A percentile compares a stretch with the other conserved stretches of the same genome.
phyloP scores from a whole-genome alignment of 2,113 vertebrate species.

The Oncorhynchus nerka region DNA sequence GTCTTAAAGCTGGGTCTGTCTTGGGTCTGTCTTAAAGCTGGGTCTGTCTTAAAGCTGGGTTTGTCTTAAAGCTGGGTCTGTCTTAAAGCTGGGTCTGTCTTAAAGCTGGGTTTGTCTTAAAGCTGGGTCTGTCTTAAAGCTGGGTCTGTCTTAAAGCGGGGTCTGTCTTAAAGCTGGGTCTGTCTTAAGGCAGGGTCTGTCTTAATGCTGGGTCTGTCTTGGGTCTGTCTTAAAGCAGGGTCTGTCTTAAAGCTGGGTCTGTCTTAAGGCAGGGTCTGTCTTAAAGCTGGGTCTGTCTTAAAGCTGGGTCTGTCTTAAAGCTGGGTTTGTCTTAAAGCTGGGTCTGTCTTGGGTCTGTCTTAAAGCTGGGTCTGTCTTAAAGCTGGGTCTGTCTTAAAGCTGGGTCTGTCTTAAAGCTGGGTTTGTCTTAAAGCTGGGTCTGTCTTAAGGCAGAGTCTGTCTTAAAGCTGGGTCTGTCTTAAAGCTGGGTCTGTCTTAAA shows the following conservation, averaged over 20 bases:
- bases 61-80: slow-evolving; percentile 6
- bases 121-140: slow-evolving; percentile 1
- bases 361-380: no score
- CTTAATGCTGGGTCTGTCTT: no score
- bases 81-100: neutral
- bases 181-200: neutral
- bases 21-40: neutral
- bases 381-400: no score
- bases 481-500: no score
- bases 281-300: neutral
- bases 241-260: slow-evolving; percentile 3
- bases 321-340: no score
- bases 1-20: no score
- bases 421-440: no score
- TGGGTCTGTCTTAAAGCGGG: neutral
- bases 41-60: neutral
- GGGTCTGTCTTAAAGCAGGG: no score
- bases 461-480: no score
- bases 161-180: neutral
- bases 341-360: neutral
- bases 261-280: neutral
- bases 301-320: no score
- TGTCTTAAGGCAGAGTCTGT: no score
- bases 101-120: neutral
- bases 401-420: no score